Base-by-base conservation (phyloP, 2,888 invertebrate genomes). In the Hypolimnas misippus region DNA sequence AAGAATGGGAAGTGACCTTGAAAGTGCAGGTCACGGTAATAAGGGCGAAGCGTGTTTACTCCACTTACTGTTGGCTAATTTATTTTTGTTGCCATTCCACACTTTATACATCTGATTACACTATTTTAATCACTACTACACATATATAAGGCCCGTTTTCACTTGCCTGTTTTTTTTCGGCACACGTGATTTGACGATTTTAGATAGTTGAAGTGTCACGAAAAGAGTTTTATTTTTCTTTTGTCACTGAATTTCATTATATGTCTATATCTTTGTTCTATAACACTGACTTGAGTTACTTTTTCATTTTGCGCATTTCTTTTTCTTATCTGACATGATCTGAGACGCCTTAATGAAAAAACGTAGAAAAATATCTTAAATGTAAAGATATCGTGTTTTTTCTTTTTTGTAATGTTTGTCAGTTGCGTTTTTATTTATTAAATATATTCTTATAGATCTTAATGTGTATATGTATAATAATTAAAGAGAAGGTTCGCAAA, bases 21-120 rank as follows among this genome's bases (percentile, higher is more conserved):
- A 81, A 76, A 75, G 66, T 67, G 62, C 71, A 68, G 83, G 83
- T 84, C 85, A 85, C 70, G 83, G 84, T 71, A 69, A 69, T 73
- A 62, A 66, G 73, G 69, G 69, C 69, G 67, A 64, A 66, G 59
- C 52, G 50, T 61, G 57, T 57, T 62, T 49, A 63, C 55, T 67
- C 73, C 68, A 73, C 71, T 73, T 73, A 71, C 71, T 70, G 69
- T 66, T 46, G 50, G 40, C 8, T 54, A 40, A 62, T 68, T 61
- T 66, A 66, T 66, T 62, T 66, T 44, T 61, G 54, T 62, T 58
- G 51, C 52, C 44, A 56, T 58, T 55, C 51, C 50, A 56, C 56
- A 55, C 33, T 40, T 16, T 40, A n/a, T 25, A 53, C 19, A 3
- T 1, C 8, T 10, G 10, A 31, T 10, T 31, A 42, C 8, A 3